Evolutionary conservation across 1,140 invertebrate species (phyloP), one percentile per base, ranked within the genome.

Genomic region (Drosophila sturtevanti): DNA sequence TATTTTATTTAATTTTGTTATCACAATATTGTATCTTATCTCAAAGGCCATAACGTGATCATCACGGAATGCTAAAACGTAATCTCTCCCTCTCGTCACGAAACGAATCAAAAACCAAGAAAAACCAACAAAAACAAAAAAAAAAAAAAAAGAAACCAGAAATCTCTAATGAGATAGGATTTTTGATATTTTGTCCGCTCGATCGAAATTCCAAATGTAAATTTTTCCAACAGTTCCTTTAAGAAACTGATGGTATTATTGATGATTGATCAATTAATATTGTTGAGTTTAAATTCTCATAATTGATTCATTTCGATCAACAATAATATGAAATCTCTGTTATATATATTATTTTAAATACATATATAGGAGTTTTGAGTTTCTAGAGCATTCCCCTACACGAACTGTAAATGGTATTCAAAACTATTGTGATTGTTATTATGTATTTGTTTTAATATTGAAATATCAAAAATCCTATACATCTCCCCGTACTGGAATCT

Each of bases 1-100:
- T 61, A 78, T 18, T 70, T 10, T 56, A 56, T 18, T 34, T 56
- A 34, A 35, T 18, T 18, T 56, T 48, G 41, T 48, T 48, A 48
- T 38, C 71, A 58, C 61, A 68, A 76, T 87, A 84, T 87, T 86
- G 82, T 87, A 82, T 87, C 82, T 89, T 68, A 87, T 84, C 79
- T 89, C 82, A 87, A 82, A 54, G 75, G 72, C 79, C 82, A 81
- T 84, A 89, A 82, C 63, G 79, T 78, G 69, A 67, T 65, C 77
- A 74, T 72, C 78, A 79, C 63, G 67, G 71, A 69, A 63, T 77
- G 72, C 73, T 68, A 24, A 38, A 68, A n/a, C 35, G 77, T 67
- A 86, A 72, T 75, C 68, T 63, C 63, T 38, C 44, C 70, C 37
- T 18, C 68, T 64, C 41, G 34, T 60, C 62, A 65, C 64, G 37